Base-by-base conservation (phyloP, 2,797 vertebrate species). In the Eurystomus glaucurus region DNA sequence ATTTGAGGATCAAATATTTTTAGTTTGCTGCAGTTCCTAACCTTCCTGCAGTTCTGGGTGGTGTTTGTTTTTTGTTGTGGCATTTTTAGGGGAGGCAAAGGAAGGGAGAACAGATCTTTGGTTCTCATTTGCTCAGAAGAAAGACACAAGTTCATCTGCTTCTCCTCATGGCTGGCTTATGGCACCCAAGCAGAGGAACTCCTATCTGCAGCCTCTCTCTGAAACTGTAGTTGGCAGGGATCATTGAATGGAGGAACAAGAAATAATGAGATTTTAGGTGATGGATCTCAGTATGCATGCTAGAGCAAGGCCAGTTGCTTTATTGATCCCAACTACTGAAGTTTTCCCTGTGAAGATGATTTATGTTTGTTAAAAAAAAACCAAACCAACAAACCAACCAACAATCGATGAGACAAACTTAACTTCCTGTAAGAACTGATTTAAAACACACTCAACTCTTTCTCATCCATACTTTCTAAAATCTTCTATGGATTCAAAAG, bases 271-370 rank as follows among this genome's bases (percentile, higher is more conserved):
- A 33, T 89, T 97, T 91, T 57, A 89, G 62, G 39, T 37, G 29
- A 70, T 77, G 64, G 77, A 61, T 86, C 66, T 92, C 70, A 50
- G 58, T 84, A 29, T 46, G 55, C 60, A 37, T 77, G 62, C 26
- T 86, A 90, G 51, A 79, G 64, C 65, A 74, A 77, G 71, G 70
- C 83, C 33, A 35, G 74, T 64, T 79, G 37, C 41, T 94, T 61
- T 90, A 91, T 87, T 52, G 95, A 96, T 89, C 71, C 19, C 62
- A 82, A 3, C 68, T 87, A 58, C 62, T 90, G 46, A 89, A 86
- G 71, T 89, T 94, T 94, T 93, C 74, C 17, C 33, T 75, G 41
- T 76, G 70, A 97, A 93, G 68, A 61, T 83, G 88, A 66, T 85
- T 87, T 86, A 79, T 85, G 66, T 90, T 97, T 93, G 72, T 71